A percentile compares a stretch with the other conserved stretches of the same genome.
Evolutionary conservation across 1,140 invertebrate genomes (phyloP).

Genomic region (Sycophila sp.): DNA sequence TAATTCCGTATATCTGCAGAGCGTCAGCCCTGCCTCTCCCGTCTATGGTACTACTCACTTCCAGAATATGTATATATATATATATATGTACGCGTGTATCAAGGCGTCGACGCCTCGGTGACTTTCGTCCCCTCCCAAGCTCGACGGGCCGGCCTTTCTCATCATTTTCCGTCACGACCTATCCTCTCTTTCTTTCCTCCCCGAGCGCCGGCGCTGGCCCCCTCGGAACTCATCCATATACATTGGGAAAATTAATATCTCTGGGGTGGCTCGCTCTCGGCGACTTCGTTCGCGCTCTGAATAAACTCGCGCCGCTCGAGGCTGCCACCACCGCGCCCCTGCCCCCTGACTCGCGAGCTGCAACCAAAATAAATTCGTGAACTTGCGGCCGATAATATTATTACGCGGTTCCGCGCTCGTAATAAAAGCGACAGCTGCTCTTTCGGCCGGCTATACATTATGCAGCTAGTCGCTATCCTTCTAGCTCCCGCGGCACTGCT

Average conservation of each 20-base stretch:
- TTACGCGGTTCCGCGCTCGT: constrained; percentile 22
- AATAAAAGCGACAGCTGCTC: constrained; percentile 34
- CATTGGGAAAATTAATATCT: constrained; percentile 66
- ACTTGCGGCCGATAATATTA: constrained; percentile 26
- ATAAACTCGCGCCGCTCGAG: constrained; percentile 62
- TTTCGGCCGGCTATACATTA: too few species aligned
- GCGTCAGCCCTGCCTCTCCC: constrained; percentile 27
- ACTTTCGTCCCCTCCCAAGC: not conserved
- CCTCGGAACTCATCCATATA: constrained; percentile 64
- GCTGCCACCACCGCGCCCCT: too few species aligned
- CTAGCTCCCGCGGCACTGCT: too few species aligned
- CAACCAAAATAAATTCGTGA: constrained; percentile 37
- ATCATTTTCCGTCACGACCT: not conserved
- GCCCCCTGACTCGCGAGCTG: not conserved
- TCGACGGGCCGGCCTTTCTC: not conserved
- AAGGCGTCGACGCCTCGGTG: too few species aligned
- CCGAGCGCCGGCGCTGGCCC: constrained; percentile 36
- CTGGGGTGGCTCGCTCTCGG: constrained; percentile 49
- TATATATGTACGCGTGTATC: too few species aligned
- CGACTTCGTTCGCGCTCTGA: constrained; percentile 53
- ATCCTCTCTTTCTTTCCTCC: constrained; percentile 17
- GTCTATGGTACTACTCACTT: too few species aligned
- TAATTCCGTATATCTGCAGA: constrained; percentile 37
- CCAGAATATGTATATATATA: too few species aligned
- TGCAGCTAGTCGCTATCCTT: too few species aligned